These are phyloP conservation scores for Tachypleus tridentatus DNA, from an alignment of 1,140 invertebrate species.

Conservation along the genomic window DNA sequence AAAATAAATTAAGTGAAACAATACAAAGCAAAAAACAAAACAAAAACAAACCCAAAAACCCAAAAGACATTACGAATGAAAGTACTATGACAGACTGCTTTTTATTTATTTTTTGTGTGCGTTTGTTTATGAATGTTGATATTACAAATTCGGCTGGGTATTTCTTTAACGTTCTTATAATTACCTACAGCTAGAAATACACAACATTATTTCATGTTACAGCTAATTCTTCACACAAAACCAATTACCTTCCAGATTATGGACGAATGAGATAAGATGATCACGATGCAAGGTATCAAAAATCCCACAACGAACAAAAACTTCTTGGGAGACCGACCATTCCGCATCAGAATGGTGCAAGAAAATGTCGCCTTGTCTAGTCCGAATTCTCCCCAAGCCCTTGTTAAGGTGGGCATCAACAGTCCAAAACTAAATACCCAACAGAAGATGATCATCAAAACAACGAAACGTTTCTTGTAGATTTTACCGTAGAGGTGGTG, in stretches of 20 bases:
- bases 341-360: slow-evolving; percentile 39
- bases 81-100: too few species aligned
- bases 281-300: slow-evolving; percentile 62
- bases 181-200: not conserved
- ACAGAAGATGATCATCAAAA: slow-evolving; percentile 40
- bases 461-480: slow-evolving; percentile 14
- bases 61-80: too few species aligned
- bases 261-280: slow-evolving; percentile 55
- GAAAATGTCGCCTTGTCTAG: slow-evolving; percentile 40
- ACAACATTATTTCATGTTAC: not conserved
- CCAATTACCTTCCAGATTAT: slow-evolving; percentile 16
- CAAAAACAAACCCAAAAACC: too few species aligned
- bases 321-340: slow-evolving; percentile 66
- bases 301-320: slow-evolving; percentile 70
- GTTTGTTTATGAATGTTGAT: too few species aligned
- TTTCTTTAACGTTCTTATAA: not conserved
- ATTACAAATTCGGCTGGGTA: too few species aligned
- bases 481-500: slow-evolving; percentile 19
- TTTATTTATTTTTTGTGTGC: too few species aligned
- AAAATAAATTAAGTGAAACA: not conserved
- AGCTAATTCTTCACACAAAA: not conserved
- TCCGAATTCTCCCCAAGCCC: slow-evolving; percentile 65
- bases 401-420: slow-evolving; percentile 58
- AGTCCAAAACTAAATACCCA: slow-evolving; percentile 55
- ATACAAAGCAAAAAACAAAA: not conserved